Base-by-base conservation (phyloP, 2,797 vertebrate genomes). In the Phylloscopus collybita region DNA sequence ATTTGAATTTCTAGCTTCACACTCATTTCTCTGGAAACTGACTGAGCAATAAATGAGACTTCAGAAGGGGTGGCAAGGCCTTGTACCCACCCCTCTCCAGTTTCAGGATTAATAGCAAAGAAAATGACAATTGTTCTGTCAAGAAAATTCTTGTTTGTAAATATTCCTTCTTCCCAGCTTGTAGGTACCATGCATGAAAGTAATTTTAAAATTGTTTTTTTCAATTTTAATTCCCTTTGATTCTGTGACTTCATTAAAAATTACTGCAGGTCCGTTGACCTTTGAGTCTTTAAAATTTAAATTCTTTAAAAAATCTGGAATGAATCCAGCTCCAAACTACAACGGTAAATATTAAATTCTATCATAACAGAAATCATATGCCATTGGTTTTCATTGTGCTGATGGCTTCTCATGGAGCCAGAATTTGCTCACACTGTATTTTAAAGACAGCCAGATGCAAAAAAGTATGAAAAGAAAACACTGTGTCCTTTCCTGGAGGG, bases 61-160 rank as follows among this genome's bases (percentile, higher is more conserved):
- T 72, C 38, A 27, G 16, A 25, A 62, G 11, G 9, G 16, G 5
- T 50, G 3, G n/a, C 26, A 86, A 85, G 80, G 40, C 16, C 19
- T 11, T 27, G 32, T 32, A 36, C 16, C 40, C 17, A 30, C 9
- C 6, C 5, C 0, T 1, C 13, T 15, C 10, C 6, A 45, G 3
- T 56, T 47, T 51, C 11, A 25, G 49, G 10, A 36, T 45, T 34
- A 73, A 50, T 15, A 78, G 17, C 16, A 82, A 82, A 66, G 53
- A 82, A 75, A 92, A 85, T 73, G 21, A 4, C 17, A 66, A 7
- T 30, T 89, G 4, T n/a, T 91, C 32, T 56, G 12, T 26, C 6
- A n/a, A 73, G 56, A 86, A 83, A 45, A 11, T 11, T 5, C 4
- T 38, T 69, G 13, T 53, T 88, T 64, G 49, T 47, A 93, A 75